Percentiles rank a stretch among this genome's conserved stretches.
These are phyloP conservation scores for Callimorpha dominula DNA, from an alignment of 2,888 invertebrate genomes.

Conservation along the genomic window DNA sequence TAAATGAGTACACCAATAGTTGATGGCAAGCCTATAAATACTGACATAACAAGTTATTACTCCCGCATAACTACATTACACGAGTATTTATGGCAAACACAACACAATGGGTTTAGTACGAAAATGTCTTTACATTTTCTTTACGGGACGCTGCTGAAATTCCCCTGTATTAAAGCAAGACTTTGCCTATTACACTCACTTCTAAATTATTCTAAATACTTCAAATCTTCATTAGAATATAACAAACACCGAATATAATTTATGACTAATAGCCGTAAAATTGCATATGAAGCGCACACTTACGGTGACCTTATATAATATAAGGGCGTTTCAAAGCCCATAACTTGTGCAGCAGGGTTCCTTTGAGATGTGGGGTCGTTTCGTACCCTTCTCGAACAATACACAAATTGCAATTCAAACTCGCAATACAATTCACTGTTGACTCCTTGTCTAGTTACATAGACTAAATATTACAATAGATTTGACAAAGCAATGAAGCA, in stretches of 20 bases:
- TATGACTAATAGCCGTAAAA: constrained; percentile 56
- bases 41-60: too few species aligned
- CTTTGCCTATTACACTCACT: too few species aligned
- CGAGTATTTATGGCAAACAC: too few species aligned
- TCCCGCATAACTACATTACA: too few species aligned
- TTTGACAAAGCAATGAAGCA: not conserved
- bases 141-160: too few species aligned
- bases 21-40: not conserved
- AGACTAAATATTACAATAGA: constrained; percentile 29
- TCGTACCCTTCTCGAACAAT: constrained; percentile 67
- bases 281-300: constrained; percentile 53
- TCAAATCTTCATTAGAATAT: constrained; percentile 4
- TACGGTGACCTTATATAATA: constrained; percentile 59
- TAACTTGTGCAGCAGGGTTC: constrained; percentile 55
- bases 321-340: constrained; percentile 63
- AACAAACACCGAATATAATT: constrained; percentile 27
- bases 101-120: too few species aligned
- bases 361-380: constrained; percentile 57
- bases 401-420: constrained; percentile 75
- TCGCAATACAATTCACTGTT: constrained; percentile 57
- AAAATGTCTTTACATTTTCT: too few species aligned
- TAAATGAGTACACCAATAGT: not conserved
- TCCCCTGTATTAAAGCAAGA: too few species aligned
- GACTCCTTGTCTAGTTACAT: constrained; percentile 36
- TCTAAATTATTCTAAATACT: constrained; percentile 6